Evolutionary conservation across 1,140 invertebrate species (phyloP), one percentile per base, ranked within the genome.

Genomic region (Dendrolimus kikuchii): DNA sequence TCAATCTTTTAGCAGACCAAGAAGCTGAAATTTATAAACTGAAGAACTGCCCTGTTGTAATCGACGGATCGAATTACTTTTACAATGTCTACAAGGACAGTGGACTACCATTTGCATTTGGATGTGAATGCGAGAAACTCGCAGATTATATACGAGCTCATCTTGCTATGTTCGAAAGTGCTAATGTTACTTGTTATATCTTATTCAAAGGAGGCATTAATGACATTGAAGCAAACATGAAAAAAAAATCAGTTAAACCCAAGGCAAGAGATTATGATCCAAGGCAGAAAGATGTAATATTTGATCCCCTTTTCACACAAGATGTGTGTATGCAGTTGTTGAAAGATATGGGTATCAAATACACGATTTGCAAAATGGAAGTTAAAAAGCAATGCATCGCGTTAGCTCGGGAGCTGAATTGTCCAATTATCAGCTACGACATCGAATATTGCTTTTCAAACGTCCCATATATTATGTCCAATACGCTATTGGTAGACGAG

Each of bases 1-100:
- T 23, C 23, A 23, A 23, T 23, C 23, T 23, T 23, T 23, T 23
- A 23, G 23, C 23, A 1, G 23, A 23, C 1, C 23, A 23, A 23
- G 23, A 23, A 23, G 23, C 23, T 23, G 23, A 23, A 23, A 23
- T 23, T 23, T 23, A 23, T 23, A 23, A 23, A 23, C 38, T 40
- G 3, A 39, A 49, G 7, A 9, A 49, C 38, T 38, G 47, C 38
- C 38, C 36, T 38, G 55, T 79, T 4, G 74, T 79, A 2, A 58
- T 79, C 7, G 76, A 79, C 40, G 76, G 60, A 5, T 68, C 73
- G 9, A 72, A 75, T 39, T 64, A 60, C 41, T 68, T 77, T 23
- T 71, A 73, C 47, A 40, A 38, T n/a, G 9, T 49, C 8, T 49
- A 49, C 40, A 9, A 49, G 40, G 9, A 49, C 38, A 57, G 56